Evolutionary conservation across 2,113 vertebrate genomes (phyloP).

Genomic region (Perognathus longimembris): DNA sequence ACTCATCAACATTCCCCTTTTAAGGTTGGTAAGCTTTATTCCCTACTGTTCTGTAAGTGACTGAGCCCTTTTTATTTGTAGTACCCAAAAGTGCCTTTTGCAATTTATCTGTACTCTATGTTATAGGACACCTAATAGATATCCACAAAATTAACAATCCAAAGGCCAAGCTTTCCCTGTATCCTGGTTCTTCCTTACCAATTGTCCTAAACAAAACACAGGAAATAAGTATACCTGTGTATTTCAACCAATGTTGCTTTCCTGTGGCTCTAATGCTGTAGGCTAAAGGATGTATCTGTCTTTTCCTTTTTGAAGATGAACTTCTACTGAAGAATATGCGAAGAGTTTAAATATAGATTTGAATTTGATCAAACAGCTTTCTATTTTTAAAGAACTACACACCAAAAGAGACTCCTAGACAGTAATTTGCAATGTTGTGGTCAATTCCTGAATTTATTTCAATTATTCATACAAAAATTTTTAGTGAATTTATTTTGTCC

Average conservation of each 20-base stretch:
- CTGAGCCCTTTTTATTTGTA: conserved; percentile 42
- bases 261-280: conserved; percentile 16
- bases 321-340: conserved; percentile 45
- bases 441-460: conserved; percentile 37
- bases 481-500: conserved; percentile 28
- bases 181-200: conserved; percentile 46
- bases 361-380: conserved; percentile 65
- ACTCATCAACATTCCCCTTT: conserved; percentile 39
- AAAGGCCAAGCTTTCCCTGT: conserved; percentile 41
- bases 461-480: conserved; percentile 55
- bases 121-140: background rate
- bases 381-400: conserved; percentile 59
- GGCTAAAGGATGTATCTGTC: conserved; percentile 32
- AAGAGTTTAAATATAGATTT: conserved; percentile 70
- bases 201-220: conserved; percentile 25
- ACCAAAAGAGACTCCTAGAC: conserved; percentile 37
- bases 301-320: conserved; percentile 58
- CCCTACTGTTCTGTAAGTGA: conserved; percentile 23
- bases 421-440: conserved; percentile 36
- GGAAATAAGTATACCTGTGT: background rate
- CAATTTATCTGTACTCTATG: conserved; percentile 9
- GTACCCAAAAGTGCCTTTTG: conserved; percentile 20
- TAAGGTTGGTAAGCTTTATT: conserved; percentile 20
- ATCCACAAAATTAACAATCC: background rate
- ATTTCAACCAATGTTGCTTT: conserved; percentile 12